Evolutionary conservation across 2,113 vertebrate genomes (phyloP).

Genomic region (Eidolon helvum): DNA sequence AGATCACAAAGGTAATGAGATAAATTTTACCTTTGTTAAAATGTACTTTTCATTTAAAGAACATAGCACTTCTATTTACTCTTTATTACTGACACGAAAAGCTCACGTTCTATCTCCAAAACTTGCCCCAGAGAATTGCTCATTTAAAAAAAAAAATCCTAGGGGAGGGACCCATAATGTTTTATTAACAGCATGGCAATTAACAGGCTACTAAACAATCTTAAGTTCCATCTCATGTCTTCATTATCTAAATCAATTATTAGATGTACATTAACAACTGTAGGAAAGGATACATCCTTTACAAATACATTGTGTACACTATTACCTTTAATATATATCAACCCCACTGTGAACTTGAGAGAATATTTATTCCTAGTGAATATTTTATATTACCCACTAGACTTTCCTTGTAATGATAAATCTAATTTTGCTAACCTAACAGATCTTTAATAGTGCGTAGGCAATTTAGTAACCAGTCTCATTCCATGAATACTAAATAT

Average conservation of each 20-base stretch:
- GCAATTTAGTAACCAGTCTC: neutral
- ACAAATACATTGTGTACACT: neutral
- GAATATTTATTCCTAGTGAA: neutral
- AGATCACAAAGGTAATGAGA: neutral
- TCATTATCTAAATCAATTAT: neutral
- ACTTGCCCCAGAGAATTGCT: neutral
- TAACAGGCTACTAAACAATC: neutral
- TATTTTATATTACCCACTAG: neutral
- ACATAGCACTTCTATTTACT: neutral
- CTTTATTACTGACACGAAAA: neutral
- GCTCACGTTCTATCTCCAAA: neutral
- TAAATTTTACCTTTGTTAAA: neutral
- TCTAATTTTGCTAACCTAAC: conserved; percentile 24
- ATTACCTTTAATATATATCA: neutral
- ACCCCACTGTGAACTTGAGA: neutral
- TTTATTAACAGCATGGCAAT: neutral
- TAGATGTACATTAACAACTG: neutral
- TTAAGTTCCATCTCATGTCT: neutral
- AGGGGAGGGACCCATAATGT: neutral
- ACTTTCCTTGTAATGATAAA: neutral
- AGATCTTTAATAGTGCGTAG: neutral
- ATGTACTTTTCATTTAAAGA: conserved; percentile 5
- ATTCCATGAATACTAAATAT: neutral
- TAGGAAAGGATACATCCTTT: neutral
- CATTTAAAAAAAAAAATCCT: neutral